Evolutionary conservation across 2,113 vertebrate genomes (phyloP).

Genomic region (Theristicus caerulescens): DNA sequence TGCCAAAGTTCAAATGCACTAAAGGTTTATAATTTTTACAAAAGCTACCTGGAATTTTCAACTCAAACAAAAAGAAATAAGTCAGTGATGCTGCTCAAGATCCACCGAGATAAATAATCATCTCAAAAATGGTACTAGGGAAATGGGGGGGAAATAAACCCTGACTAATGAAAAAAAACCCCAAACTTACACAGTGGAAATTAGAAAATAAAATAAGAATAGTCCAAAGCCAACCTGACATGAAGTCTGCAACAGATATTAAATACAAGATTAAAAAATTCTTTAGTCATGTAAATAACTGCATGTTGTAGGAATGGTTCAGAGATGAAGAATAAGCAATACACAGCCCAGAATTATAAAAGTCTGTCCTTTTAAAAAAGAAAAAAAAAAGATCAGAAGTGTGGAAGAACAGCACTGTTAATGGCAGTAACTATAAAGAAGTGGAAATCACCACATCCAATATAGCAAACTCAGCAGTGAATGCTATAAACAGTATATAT

Average conservation of each 20-base stretch:
- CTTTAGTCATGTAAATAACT: not conserved
- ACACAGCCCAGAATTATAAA: not conserved
- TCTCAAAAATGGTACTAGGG: not conserved
- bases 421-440: not conserved
- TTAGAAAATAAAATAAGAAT: not conserved
- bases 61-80: not conserved
- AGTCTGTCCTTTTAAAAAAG: not conserved
- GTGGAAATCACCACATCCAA: not conserved
- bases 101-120: not conserved
- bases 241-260: not conserved
- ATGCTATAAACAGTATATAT: not conserved
- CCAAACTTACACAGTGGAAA: not conserved
- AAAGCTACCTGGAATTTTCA: not conserved
- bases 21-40: not conserved
- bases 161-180: not conserved
- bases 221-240: not conserved
- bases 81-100: not conserved
- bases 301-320: not conserved
- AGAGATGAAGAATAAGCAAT: not conserved
- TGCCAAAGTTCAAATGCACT: not conserved
- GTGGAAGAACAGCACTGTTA: not conserved
- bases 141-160: not conserved
- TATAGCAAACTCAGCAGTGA: not conserved
- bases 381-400: not conserved
- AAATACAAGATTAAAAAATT: not conserved